Evolutionary conservation across 2,888 invertebrate genomes (phyloP), one percentile per base, ranked within the genome.

Genomic region (Dynastes hyllus): DNA sequence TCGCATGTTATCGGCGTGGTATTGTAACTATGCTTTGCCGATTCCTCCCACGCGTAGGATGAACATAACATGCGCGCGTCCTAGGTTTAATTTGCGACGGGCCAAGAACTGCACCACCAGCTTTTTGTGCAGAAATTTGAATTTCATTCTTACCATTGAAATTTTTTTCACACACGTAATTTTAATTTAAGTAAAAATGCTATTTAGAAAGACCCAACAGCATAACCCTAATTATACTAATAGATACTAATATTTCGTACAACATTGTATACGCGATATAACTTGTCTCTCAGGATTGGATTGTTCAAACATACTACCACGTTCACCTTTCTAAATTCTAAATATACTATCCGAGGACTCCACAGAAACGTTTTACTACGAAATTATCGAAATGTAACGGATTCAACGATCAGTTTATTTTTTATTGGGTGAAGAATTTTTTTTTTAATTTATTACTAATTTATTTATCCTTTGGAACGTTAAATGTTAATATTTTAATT

Each of bases 351-450:
- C n/a, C 13, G 16, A 6, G 53, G 4, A 53, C 53, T 16, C 16
- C 1, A 4, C 9, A 6, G 2, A 13, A 16, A 16, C 16, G n/a
- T 53, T n/a, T 53, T 16, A 16, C n/a, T n/a, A 6, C 3, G 6
- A 6, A 53, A 53, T 13, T 5, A 53, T 53, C 16, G 16, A 53
- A 53, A 53, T 53, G 16, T 53, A 53, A 53, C 53, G 53, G 53
- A n/a, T n/a, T 16, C 53, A 13, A 16, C 16, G n/a, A 53, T n/a
- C n/a, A 53, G 13, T 16, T 53, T 53, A 11, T 6, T 16, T 53
- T 53, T 53, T 53, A 53, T 53, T 53, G n/a, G 11, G 53, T 53
- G 53, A 53, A 16, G 16, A 53, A 53, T 53, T 53, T 53, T 53
- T 53, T 53, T 53, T 16, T 1, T 0, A 53, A 16, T 16, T 53